A percentile compares a stretch with the other conserved stretches of the same genome.
These are phyloP conservation scores for Armadillidium nasatum DNA, from an alignment of 1,140 invertebrate species.

Conservation along the genomic window DNA sequence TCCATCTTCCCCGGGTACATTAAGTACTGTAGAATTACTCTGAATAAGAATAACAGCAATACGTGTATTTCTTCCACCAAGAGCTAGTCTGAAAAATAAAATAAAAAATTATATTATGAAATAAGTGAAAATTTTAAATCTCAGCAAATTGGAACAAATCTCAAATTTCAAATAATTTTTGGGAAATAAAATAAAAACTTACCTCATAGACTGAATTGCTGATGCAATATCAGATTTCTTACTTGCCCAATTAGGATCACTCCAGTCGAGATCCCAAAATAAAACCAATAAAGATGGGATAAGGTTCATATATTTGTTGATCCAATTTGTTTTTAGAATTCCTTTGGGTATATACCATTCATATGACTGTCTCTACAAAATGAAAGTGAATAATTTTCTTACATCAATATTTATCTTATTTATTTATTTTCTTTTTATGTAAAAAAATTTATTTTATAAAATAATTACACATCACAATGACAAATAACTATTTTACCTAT, in stretches of 20 bases:
- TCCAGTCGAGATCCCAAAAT: slow-evolving; percentile 97
- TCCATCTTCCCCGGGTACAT: slow-evolving; percentile 31
- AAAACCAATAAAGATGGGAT: slow-evolving; percentile 88
- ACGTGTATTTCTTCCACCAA: slow-evolving; percentile 35
- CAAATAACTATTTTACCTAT: no score
- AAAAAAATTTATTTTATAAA: no score
- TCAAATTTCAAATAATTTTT: no score
- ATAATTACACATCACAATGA: no score
- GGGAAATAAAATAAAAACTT: neutral
- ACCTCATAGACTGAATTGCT: slow-evolving; percentile 80
- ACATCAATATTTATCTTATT: no score
- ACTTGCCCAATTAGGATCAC: slow-evolving; percentile 86
- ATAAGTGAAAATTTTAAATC: no score
- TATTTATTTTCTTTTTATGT: no score
- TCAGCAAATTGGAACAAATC: no score
- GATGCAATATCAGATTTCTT: slow-evolving; percentile 88
- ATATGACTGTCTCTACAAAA: slow-evolving; percentile 70
- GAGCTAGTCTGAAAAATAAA: slow-evolving; percentile 25
- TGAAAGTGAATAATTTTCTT: no score
- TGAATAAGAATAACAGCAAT: slow-evolving; percentile 39
- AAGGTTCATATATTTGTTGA: slow-evolving; percentile 84
- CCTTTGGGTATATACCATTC: slow-evolving; percentile 96
- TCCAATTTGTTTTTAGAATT: slow-evolving; percentile 92
- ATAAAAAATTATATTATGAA: no score
- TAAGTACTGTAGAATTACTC: slow-evolving; percentile 29